phyloP scores from a whole-genome alignment of 2,888 invertebrate species.

The Apeira syringaria region DNA sequence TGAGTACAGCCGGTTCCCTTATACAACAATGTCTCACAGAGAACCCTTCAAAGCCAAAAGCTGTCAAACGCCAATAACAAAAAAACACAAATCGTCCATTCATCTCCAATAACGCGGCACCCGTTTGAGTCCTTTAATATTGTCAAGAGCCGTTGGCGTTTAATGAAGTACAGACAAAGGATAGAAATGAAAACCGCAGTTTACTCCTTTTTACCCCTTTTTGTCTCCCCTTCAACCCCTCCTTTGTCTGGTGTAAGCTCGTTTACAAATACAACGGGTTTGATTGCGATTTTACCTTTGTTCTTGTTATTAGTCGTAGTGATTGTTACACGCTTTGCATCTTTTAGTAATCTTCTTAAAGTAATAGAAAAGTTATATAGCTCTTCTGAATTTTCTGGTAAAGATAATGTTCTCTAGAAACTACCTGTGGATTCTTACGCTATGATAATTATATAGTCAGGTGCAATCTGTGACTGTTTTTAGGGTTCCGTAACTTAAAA shows the following conservation, averaged over 20 bases:
- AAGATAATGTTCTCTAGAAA: too few species aligned
- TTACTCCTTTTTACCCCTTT: conserved; percentile 17
- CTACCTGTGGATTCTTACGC: too few species aligned
- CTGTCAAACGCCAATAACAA: not conserved
- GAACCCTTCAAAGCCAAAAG: too few species aligned
- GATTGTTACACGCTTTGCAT: conserved; percentile 9
- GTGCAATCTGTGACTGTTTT: too few species aligned
- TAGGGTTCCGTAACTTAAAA: too few species aligned
- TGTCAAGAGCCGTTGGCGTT: conserved; percentile 16
- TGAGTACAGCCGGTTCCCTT: too few species aligned
- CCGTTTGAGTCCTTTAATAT: conserved; percentile 13
- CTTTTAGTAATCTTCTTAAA: too few species aligned
- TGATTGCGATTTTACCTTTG: conserved; percentile 28
- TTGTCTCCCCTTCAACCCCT: conserved; percentile 1
- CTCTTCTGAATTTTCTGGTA: too few species aligned
- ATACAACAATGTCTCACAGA: too few species aligned
- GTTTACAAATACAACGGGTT: conserved; percentile 26
- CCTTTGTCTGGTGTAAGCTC: conserved; percentile 23
- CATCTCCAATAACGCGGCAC: conserved; percentile 6
- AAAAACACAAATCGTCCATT: conserved; percentile 2
- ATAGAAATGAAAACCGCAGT: conserved; percentile 23
- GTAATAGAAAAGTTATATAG: too few species aligned
- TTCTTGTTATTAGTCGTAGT: conserved; percentile 19
- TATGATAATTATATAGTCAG: too few species aligned
- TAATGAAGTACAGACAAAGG: conserved; percentile 28